Conservation (phyloP, 2,888 invertebrate species). For the Drosophila anomalata region DNA sequence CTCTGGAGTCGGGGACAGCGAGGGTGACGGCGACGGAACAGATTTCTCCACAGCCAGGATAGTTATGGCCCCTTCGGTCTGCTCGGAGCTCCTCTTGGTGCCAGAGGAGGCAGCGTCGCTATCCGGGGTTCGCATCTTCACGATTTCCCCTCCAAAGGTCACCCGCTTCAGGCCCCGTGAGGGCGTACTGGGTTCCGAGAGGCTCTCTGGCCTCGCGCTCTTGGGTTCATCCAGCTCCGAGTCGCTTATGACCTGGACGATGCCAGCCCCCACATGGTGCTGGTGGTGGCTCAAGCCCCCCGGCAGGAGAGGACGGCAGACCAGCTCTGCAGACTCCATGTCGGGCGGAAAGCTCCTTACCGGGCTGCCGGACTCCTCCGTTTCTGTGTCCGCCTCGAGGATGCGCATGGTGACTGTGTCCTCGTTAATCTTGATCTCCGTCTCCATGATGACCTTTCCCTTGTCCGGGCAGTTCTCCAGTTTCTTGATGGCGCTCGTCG, state of each 20-base stretch:
- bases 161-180: slow-evolving; percentile 89
- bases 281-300: slow-evolving; percentile 55
- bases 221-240: slow-evolving; percentile 85
- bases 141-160: slow-evolving; percentile 93
- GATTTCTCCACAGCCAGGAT: not conserved
- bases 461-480: slow-evolving; percentile 73
- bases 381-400: slow-evolving; percentile 86
- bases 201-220: slow-evolving; percentile 20
- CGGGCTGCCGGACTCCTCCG: slow-evolving; percentile 80
- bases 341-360: slow-evolving; percentile 49
- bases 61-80: not conserved
- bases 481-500: slow-evolving; percentile 22
- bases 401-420: slow-evolving; percentile 94
- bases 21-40: not conserved
- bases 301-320: slow-evolving; percentile 81
- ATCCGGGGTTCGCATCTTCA: slow-evolving; percentile 93
- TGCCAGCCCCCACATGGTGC: slow-evolving; percentile 70
- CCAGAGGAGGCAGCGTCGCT: slow-evolving; percentile 87
- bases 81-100: slow-evolving; percentile 6
- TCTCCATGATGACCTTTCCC: slow-evolving; percentile 91
- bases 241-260: slow-evolving; percentile 87
- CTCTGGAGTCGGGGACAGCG: not conserved
- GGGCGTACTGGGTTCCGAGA: slow-evolving; percentile 71
- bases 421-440: slow-evolving; percentile 92
- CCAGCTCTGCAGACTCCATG: slow-evolving; percentile 66